A percentile compares a stretch with the other conserved stretches of the same genome.
Conservation (phyloP, 2,888 invertebrate species). For the Stegana nigrithorax region DNA sequence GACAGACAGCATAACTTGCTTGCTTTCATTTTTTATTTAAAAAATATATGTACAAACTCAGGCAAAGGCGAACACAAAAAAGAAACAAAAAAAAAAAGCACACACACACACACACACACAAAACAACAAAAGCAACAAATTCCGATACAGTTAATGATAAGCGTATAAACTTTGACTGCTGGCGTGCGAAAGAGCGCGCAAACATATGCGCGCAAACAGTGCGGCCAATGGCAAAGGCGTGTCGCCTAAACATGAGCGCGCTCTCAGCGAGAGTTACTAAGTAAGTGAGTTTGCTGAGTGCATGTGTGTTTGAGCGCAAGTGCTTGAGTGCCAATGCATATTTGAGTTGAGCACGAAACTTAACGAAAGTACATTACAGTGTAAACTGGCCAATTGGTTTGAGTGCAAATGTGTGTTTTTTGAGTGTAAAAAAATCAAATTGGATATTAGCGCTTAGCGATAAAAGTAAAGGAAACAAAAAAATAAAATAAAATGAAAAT, state of each 20-base stretch:
- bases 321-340: neutral
- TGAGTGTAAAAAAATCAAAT: too few relatives aligned
- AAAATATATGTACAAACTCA: constrained; percentile 21
- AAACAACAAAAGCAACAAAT: constrained; percentile 45
- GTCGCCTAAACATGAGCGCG: neutral
- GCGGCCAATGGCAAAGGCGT: neutral
- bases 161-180: constrained; percentile 18
- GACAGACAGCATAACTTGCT: constrained; percentile 13
- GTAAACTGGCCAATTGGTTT: constrained; percentile 12
- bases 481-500: neutral
- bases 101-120: constrained; percentile 15
- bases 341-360: constrained; percentile 31
- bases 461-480: neutral
- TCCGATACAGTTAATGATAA: constrained; percentile 61
- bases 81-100: constrained; percentile 25
- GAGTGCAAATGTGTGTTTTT: too few relatives aligned
- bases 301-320: too few relatives aligned
- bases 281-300: too few relatives aligned
- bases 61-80: constrained; percentile 16
- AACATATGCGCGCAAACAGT: neutral
- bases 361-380: constrained; percentile 38
- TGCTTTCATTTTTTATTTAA: constrained; percentile 17
- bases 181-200: neutral
- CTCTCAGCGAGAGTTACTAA: constrained; percentile 37
- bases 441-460: constrained; percentile 23